Conservation (phyloP, 2,113 vertebrate genomes). For the Sylvia atricapilla region DNA sequence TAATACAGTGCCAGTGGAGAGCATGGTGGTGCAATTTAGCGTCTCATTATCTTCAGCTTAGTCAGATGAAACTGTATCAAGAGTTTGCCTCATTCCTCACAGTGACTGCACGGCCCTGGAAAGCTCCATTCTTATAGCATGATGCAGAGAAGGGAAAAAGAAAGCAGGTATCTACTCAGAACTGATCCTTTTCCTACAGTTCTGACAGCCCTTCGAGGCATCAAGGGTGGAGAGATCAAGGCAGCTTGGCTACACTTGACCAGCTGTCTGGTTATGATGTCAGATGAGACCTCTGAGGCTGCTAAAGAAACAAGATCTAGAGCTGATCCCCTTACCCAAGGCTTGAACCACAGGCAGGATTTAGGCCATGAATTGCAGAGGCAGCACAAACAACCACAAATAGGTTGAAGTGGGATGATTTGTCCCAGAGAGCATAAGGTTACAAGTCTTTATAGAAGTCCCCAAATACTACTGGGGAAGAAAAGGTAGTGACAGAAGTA, state of each 20-base stretch:
- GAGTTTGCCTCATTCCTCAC: not conserved
- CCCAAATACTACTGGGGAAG: not conserved
- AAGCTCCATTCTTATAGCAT: not conserved
- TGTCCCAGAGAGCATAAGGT: not conserved
- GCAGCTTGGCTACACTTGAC: not conserved
- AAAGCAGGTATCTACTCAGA: not conserved
- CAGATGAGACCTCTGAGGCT: not conserved
- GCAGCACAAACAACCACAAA: not conserved
- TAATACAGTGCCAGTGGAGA: not conserved
- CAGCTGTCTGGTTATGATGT: not conserved
- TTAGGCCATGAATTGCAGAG: not conserved
- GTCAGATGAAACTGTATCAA: not conserved
- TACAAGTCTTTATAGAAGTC: not conserved
- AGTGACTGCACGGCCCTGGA: not conserved
- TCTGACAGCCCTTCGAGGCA: not conserved
- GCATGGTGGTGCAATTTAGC: not conserved
- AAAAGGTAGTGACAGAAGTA: not conserved
- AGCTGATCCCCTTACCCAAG: not conserved
- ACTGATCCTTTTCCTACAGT: not conserved
- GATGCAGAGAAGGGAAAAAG: not conserved
- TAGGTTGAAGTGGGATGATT: not conserved
- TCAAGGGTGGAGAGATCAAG: not conserved
- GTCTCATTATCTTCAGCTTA: not conserved
- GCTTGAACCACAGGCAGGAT: not conserved
- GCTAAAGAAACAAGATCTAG: not conserved